Conservation (phyloP, 2,888 invertebrate species). For the Patella depressa region DNA sequence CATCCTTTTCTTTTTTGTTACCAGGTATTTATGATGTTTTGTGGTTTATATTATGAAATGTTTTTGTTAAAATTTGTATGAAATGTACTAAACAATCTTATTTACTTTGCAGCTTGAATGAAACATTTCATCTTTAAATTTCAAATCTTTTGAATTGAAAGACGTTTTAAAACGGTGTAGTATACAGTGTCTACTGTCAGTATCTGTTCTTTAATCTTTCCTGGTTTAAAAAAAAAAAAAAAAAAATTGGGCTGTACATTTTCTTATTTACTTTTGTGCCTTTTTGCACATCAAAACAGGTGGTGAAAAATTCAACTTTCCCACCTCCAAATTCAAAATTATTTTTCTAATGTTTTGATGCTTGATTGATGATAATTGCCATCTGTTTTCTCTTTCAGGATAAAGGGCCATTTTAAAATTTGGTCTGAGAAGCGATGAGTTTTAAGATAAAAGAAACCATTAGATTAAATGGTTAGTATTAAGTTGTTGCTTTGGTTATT, state of each 20-base stretch:
- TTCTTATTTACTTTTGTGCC: too few species aligned
- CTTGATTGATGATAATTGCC: not conserved
- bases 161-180: not conserved
- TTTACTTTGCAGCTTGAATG: not conserved
- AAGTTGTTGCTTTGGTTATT: too few species aligned
- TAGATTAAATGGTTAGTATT: too few species aligned
- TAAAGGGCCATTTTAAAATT: not conserved
- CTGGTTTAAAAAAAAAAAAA: not conserved
- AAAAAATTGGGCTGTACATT: too few species aligned
- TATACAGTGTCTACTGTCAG: conserved; percentile 1
- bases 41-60: not conserved
- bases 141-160: too few species aligned
- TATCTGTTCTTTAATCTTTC: not conserved
- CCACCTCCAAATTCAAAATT: not conserved
- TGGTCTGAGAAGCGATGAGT: conserved; percentile 11
- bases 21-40: not conserved
- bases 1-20: not conserved
- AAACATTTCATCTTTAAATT: not conserved
- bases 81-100: not conserved
- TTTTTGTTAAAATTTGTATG: not conserved
- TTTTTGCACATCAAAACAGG: too few species aligned
- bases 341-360: not conserved
- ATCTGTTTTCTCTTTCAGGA: conserved; percentile 6
- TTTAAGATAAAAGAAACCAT: too few species aligned
- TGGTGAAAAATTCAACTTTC: too few species aligned